Conservation (phyloP, 2,888 invertebrate species). For the Gastrophysa polygoni region DNA sequence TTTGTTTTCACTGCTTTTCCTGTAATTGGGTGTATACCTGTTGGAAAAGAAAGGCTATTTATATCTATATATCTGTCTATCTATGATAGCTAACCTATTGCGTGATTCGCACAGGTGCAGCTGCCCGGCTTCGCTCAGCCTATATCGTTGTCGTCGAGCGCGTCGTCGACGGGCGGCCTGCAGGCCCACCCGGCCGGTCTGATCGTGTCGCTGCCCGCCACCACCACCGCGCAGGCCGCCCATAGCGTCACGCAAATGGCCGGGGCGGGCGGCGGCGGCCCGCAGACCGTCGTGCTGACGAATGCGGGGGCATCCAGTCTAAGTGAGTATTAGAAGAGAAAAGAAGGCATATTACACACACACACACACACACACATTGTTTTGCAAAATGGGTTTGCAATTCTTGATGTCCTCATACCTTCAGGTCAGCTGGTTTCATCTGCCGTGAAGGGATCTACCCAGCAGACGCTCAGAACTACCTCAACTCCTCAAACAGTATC, state of each 20-base stretch:
- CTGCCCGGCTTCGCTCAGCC: conserved; percentile 86
- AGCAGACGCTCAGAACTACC: conserved; percentile 51
- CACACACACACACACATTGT: too few relatives aligned
- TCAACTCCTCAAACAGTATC: conserved; percentile 50
- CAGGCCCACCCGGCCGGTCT: conserved; percentile 58
- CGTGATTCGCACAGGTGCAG: conserved; percentile 78
- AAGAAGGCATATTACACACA: too few relatives aligned
- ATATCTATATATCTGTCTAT: too few relatives aligned
- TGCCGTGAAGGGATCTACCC: conserved; percentile 65
- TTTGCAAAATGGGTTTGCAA: too few relatives aligned
- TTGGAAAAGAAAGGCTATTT: too few relatives aligned
- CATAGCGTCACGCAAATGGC: conserved; percentile 51
- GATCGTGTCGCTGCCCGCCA: conserved; percentile 56
- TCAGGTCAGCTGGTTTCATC: conserved; percentile 70
- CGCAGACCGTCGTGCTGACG: conserved; percentile 53
- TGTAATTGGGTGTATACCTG: too few relatives aligned
- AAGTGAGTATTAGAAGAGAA: too few relatives aligned
- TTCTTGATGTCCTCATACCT: too few relatives aligned
- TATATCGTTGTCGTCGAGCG: conserved; percentile 77
- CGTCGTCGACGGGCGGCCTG: conserved; percentile 68
- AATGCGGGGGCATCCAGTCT: conserved; percentile 52
- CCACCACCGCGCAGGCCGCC: conserved; percentile 54
- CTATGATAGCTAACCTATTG: too few relatives aligned
- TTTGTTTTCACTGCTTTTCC: too few relatives aligned
- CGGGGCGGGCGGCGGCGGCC: conserved; percentile 38